Evolutionary conservation across 2,888 invertebrate genomes (phyloP), one percentile per base, ranked within the genome.

Genomic region (Hypolimnas misippus): DNA sequence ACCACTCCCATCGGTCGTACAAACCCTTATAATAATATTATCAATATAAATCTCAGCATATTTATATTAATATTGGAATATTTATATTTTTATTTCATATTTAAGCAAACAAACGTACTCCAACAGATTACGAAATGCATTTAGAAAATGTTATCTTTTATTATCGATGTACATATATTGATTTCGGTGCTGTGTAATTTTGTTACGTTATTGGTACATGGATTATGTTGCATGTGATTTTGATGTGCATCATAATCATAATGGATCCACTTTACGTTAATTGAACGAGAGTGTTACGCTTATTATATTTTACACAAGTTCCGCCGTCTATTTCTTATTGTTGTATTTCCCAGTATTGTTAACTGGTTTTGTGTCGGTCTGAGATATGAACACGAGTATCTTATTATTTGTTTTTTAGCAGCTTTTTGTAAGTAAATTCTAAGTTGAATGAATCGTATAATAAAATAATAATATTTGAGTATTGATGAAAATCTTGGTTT

Each of bases 1-100:
- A 52, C 68, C 66, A 50, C 66, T 62, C 63, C 66, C 58, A 46
- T 56, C 38, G 35, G 49, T 63, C 44, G 52, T 57, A 42, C 31
- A 33, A 44, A 17, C 44, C 31, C 17, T 12, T 56, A 12, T 35
- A 38, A 51, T 12, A 16, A 25, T 19, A 33, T 25, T 50, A 10
- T 14, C 17, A 40, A 25, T 16, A 50, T 19, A 50, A 35, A 44
- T 33, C 31, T 14, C 29, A 17, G 19, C 6, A 7, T 56, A 17
- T 29, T 29, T 19, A 21, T 19, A 33, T n/a, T 2, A n/a, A 12
- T 38, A 35, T 35, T 16, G 21, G 19, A 49, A 10, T 52, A 19
- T 31, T 17, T 33, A 3, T 33, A 16, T 44, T 19, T 44, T 12
- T 46, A 21, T 42, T 19, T 42, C 31, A 52, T 2, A 10, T 54